Evolutionary conservation across 2,888 invertebrate species (phyloP).

Genomic region (Platypus cylindrus): DNA sequence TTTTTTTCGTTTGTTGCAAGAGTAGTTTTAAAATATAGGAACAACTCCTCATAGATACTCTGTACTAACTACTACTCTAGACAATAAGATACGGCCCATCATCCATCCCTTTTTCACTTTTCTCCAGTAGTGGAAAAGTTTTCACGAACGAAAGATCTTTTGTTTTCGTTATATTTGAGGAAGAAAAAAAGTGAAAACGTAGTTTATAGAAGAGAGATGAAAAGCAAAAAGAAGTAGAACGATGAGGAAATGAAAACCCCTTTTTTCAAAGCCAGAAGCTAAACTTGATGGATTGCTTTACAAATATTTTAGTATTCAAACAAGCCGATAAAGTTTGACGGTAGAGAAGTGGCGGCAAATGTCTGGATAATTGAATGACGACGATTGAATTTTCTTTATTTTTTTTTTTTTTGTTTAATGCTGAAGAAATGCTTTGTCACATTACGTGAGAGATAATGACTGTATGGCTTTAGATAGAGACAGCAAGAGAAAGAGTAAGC

Average conservation of each 20-base stretch:
- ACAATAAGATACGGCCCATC: constrained; percentile 7
- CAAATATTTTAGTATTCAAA: constrained; percentile 32
- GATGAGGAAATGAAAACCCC: constrained; percentile 7
- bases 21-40: constrained; percentile 8
- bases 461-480: too few relatives aligned
- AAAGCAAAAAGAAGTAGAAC: too few relatives aligned
- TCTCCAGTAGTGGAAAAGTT: constrained; percentile 6
- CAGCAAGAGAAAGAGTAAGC: too few relatives aligned
- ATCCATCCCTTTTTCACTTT: constrained; percentile 5
- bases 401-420: too few relatives aligned
- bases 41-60: too few relatives aligned
- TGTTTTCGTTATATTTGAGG: constrained; percentile 9
- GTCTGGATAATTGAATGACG: constrained; percentile 26
- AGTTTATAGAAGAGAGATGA: too few relatives aligned
- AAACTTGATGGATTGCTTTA: constrained; percentile 31
- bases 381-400: constrained; percentile 27
- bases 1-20: too few relatives aligned
- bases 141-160: constrained; percentile 13
- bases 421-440: constrained; percentile 14
- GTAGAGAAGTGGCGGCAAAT: constrained; percentile 19
- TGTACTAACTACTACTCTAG: constrained; percentile 1
- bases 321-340: constrained; percentile 27
- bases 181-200: too few relatives aligned
- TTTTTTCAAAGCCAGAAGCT: constrained; percentile 19
- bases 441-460: constrained; percentile 10